phyloP scores from a whole-genome alignment of 2,113 vertebrate genomes.

The Gallinago media region DNA sequence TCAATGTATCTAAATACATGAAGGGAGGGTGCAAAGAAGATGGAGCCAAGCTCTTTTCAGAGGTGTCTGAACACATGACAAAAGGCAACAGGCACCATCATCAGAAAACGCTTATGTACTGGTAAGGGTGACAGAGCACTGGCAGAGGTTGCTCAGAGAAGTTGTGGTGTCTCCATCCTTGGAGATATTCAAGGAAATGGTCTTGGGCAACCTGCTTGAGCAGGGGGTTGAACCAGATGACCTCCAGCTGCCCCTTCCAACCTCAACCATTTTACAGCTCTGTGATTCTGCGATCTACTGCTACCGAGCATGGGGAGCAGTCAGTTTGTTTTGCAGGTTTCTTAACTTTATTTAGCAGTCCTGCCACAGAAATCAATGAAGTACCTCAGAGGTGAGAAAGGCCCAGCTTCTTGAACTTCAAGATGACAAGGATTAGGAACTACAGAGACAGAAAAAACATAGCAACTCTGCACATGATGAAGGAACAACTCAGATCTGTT shows the following conservation, averaged over 20 bases:
- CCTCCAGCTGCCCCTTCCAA: not conserved
- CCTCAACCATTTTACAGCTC: not conserved
- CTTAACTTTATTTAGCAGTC: not conserved
- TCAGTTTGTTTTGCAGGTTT: not conserved
- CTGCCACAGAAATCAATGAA: not conserved
- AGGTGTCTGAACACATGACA: not conserved
- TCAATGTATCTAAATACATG: not conserved
- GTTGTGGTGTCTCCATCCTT: not conserved
- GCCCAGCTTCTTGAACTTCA: not conserved
- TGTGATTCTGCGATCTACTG: not conserved
- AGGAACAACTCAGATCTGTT: not conserved
- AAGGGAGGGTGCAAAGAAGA: not conserved
- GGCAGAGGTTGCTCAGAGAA: not conserved
- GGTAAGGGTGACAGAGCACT: not conserved
- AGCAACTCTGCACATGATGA: not conserved
- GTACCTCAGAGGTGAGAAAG: not conserved
- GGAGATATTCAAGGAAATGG: not conserved
- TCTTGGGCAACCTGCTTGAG: not conserved
- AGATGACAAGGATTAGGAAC: not conserved
- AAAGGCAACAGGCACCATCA: not conserved
- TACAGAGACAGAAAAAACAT: not conserved
- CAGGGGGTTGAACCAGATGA: not conserved
- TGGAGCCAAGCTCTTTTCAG: not conserved
- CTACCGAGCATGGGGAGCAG: not conserved
- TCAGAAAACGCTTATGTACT: not conserved